These are phyloP conservation scores for Taxidea taxus DNA, from an alignment of 2,113 vertebrate species.

Conservation along the genomic window DNA sequence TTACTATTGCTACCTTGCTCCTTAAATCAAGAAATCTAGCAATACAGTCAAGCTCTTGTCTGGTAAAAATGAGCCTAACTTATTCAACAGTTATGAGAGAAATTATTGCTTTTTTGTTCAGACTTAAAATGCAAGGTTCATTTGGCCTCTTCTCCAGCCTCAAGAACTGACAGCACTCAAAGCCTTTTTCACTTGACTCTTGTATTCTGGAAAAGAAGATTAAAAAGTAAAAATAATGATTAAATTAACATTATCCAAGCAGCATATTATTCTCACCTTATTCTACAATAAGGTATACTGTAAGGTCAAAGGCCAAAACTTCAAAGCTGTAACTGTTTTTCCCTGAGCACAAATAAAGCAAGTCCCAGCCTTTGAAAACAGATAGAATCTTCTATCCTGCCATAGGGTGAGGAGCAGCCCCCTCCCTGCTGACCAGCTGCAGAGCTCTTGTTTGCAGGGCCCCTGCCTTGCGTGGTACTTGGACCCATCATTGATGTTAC, in stretches of 20 bases:
- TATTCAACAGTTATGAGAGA: not conserved
- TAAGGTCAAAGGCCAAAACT: not conserved
- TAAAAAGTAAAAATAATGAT: not conserved
- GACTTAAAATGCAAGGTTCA: not conserved
- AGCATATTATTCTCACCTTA: not conserved
- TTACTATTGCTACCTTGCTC: not conserved
- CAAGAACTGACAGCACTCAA: not conserved
- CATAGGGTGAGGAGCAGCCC: no score
- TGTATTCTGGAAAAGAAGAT: not conserved
- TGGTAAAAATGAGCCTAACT: slow-evolving; percentile 3
- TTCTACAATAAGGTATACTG: not conserved
- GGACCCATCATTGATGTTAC: not conserved
- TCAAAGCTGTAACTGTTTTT: not conserved
- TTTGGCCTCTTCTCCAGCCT: not conserved
- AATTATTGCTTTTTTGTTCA: slow-evolving; percentile 29
- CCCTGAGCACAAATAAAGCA: not conserved
- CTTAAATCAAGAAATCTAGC: not conserved
- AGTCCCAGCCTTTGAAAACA: not conserved
- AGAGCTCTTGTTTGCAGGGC: no score
- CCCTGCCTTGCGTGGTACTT: no score
- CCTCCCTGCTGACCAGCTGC: not conserved
- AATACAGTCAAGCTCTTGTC: not conserved
- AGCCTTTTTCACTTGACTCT: not conserved
- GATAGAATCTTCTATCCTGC: not conserved
- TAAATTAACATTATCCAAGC: not conserved